Percentiles rank a stretch among this genome's conserved stretches.
phyloP scores from a whole-genome alignment of 2,113 vertebrate species.

The Chrysochloris asiatica region DNA sequence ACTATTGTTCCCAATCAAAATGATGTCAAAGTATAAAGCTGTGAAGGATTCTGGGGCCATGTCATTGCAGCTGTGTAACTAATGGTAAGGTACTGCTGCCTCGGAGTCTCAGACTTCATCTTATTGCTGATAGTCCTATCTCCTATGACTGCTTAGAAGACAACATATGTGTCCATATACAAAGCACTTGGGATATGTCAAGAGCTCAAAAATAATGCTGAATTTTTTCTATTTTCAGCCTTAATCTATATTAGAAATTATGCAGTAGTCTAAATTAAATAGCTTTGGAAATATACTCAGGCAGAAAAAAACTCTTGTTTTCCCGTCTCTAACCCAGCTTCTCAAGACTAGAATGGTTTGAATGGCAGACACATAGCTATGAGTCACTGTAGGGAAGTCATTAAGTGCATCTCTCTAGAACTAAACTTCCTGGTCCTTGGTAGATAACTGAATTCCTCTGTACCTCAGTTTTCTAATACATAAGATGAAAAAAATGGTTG shows the following conservation, averaged over 20 bases:
- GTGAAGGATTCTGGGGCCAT: neutral
- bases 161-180: neutral
- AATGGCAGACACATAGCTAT: neutral
- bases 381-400: neutral
- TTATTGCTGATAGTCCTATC: neutral
- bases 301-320: neutral
- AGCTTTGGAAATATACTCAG: neutral
- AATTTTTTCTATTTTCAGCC: constrained; percentile 3
- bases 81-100: neutral
- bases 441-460: neutral
- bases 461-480: neutral
- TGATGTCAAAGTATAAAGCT: neutral
- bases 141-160: neutral
- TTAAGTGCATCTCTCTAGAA: neutral
- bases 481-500: neutral
- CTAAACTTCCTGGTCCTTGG: neutral
- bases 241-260: neutral
- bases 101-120: constrained; percentile 3
- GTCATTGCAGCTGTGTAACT: neutral
- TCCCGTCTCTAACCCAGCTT: neutral
- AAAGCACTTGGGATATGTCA: constrained; percentile 15
- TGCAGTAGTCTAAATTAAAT: neutral
- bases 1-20: neutral
- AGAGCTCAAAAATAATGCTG: constrained; percentile 13
- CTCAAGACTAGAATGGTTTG: neutral